phyloP scores from a whole-genome alignment of 2,797 vertebrate species.

The Xenops minutus region DNA sequence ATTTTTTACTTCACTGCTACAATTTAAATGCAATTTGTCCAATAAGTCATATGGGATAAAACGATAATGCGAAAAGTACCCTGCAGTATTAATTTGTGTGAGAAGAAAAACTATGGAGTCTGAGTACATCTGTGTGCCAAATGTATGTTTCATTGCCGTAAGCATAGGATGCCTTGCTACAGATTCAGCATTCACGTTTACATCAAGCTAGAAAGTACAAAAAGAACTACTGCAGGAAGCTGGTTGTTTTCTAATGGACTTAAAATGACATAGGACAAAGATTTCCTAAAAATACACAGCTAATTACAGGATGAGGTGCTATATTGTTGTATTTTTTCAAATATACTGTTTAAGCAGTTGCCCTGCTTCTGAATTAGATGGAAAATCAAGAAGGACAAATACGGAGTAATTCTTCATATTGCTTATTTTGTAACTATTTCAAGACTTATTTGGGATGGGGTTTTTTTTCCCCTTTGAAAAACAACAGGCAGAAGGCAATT shows the following conservation, averaged over 20 bases:
- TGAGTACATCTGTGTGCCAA: neutral
- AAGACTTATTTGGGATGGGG: neutral
- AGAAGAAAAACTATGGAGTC: neutral
- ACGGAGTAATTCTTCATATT: neutral
- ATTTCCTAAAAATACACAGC: neutral
- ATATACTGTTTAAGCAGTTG: neutral
- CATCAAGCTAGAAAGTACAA: neutral
- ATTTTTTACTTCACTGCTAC: neutral
- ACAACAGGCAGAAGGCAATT: slow-evolving; percentile 17
- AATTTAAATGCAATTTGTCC: slow-evolving; percentile 1
- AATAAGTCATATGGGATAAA: neutral
- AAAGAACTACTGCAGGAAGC: neutral
- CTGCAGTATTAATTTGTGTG: neutral
- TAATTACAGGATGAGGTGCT: neutral
- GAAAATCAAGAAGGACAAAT: neutral
- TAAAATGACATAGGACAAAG: neutral
- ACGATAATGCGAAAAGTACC: neutral
- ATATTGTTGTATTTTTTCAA: neutral
- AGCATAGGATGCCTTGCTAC: neutral
- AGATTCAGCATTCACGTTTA: neutral
- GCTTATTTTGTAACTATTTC: neutral
- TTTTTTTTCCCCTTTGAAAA: neutral
- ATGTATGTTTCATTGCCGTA: neutral
- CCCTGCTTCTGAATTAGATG: neutral
- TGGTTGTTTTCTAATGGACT: neutral